Conservation (phyloP, 2,797 vertebrate genomes). For the Enteromius argenteus region DNA sequence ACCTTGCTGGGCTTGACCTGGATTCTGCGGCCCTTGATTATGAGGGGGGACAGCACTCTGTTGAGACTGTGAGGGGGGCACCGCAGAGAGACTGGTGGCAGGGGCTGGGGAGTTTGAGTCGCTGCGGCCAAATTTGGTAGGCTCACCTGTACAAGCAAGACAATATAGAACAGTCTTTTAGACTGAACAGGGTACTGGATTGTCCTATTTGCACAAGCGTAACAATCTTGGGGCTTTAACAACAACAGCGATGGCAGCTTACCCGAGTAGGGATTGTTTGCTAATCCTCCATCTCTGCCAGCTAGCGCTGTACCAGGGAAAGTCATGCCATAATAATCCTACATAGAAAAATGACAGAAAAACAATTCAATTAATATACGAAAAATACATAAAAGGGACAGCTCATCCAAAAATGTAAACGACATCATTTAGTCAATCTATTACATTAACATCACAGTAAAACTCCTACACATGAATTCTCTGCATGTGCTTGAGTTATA, state of each 20-base stretch:
- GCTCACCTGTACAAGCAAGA: constrained; percentile 83
- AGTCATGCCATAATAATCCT: constrained; percentile 98
- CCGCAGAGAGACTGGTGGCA: constrained; percentile 85
- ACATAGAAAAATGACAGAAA: constrained; percentile 21
- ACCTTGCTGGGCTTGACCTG: constrained; percentile 77
- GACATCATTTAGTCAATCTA: background rate
- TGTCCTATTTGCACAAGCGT: background rate
- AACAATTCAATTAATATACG: background rate
- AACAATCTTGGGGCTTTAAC: background rate
- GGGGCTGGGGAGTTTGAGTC: constrained; percentile 94
- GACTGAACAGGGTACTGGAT: background rate
- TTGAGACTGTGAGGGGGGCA: constrained; percentile 75
- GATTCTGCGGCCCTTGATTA: constrained; percentile 77
- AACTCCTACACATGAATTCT: background rate
- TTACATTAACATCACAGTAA: background rate
- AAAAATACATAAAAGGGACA: background rate
- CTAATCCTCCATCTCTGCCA: constrained; percentile 89
- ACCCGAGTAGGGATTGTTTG: constrained; percentile 95
- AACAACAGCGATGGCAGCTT: background rate
- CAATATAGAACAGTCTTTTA: background rate
- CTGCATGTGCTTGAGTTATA: background rate
- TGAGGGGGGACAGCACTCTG: constrained; percentile 76
- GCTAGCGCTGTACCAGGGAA: constrained; percentile 93
- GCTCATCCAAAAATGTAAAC: background rate
- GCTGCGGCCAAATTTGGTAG: constrained; percentile 93